These are phyloP conservation scores for Symphodus melops DNA, from an alignment of 2,113 vertebrate genomes.

Conservation along the genomic window DNA sequence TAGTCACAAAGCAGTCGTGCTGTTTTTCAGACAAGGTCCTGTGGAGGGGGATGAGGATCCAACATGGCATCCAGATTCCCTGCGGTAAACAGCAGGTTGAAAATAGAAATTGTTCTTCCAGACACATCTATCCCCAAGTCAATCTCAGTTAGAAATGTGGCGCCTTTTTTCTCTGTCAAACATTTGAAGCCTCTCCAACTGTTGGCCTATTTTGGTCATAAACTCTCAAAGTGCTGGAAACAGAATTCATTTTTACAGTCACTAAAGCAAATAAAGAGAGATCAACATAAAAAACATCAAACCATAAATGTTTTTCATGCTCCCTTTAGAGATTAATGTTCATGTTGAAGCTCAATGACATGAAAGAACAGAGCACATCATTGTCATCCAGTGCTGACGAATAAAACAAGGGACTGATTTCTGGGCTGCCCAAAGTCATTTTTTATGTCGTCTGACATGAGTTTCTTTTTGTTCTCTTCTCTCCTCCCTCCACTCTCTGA, in stretches of 20 bases:
- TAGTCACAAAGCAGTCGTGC: slow-evolving; percentile 8
- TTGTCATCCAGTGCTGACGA: slow-evolving; percentile 40
- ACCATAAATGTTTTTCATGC: slow-evolving; percentile 43
- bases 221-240: slow-evolving; percentile 22
- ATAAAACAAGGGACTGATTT: slow-evolving; percentile 68
- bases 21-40: slow-evolving; percentile 14
- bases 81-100: slow-evolving; percentile 18
- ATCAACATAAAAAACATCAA: slow-evolving; percentile 57
- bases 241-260: not conserved
- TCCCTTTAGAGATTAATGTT: slow-evolving; percentile 59
- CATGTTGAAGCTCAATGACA: slow-evolving; percentile 37
- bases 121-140: slow-evolving; percentile 42
- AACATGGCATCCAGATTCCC: slow-evolving; percentile 13
- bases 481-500: slow-evolving; percentile 29
- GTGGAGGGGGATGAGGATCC: not conserved
- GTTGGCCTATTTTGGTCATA: slow-evolving; percentile 42
- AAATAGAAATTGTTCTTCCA: slow-evolving; percentile 33
- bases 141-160: slow-evolving; percentile 39
- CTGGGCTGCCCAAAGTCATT: slow-evolving; percentile 63
- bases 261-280: slow-evolving; percentile 21
- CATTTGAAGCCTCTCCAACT: slow-evolving; percentile 45
- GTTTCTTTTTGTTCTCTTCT: slow-evolving; percentile 28
- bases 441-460: slow-evolving; percentile 82
- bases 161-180: slow-evolving; percentile 16
- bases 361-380: slow-evolving; percentile 11